Evolutionary conservation across 2,797 vertebrate species (phyloP), one percentile per base, ranked within the genome.

Genomic region (Sciurus carolinensis): DNA sequence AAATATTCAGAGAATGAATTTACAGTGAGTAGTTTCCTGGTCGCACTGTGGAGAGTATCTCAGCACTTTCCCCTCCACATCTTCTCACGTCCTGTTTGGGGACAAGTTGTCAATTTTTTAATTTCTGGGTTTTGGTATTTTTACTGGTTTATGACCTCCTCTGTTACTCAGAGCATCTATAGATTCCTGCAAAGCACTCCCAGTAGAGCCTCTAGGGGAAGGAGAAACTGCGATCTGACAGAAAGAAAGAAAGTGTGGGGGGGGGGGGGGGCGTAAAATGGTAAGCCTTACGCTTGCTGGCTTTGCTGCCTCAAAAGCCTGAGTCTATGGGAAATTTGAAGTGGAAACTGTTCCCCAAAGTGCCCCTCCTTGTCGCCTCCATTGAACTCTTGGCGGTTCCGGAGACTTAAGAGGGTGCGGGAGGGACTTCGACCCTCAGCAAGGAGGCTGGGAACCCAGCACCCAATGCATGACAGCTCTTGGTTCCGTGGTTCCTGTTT

Each of bases 1-100:
- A 88, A 97, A 67, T 80, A 84, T 85, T 89, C 80, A 57, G 77
- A 76, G 33, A 84, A 69, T 75, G 62, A 36, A 85, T 91, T 80
- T 82, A 71, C 64, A 69, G 39, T 44, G 12, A 52, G 30, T 22
- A 36, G 24, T 90, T 94, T 92, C 18, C 77, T 87, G 76, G 62
- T 57, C 52, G 79, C 52, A 33, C 72, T 75, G 33, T 77, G 67
- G 18, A 44, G 33, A 87, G 47, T 73, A n/a, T 69, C 85, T 87
- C 62, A 62, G 18, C 44, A 71, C 47, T 64, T 39, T 64, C 36
- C 28, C 42, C 44, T 91, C 28, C 69, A 44, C 54, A 26, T 17
- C 7, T 24, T 17, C 7, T 1, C 79, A 44, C 6, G 1, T 52
- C 30, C 47, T 81, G 69, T 57, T 87, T 81, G 42, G 42, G 69